Conservation (phyloP, 2,113 vertebrate genomes). For the Salvator merianae region DNA sequence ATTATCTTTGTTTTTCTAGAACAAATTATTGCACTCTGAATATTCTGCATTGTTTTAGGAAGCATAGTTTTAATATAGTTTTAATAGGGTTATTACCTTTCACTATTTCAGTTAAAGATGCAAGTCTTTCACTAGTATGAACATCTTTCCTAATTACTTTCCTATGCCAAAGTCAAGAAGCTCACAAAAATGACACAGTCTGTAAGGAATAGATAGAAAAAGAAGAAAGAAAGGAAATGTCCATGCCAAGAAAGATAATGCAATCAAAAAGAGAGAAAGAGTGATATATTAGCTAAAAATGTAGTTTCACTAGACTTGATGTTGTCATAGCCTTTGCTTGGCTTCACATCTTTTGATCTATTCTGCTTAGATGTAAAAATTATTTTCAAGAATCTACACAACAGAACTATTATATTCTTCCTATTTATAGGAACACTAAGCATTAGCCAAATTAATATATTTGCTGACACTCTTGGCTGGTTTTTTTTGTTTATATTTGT, state of each 20-base stretch:
- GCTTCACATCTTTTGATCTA: neutral
- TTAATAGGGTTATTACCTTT: too few species aligned
- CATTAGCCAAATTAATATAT: neutral
- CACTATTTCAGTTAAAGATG: too few species aligned
- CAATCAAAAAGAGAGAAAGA: too few species aligned
- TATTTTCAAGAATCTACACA: neutral
- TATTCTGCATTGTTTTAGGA: too few species aligned
- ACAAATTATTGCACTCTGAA: too few species aligned
- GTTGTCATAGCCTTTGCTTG: neutral
- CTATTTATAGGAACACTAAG: neutral
- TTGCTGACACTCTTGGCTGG: neutral
- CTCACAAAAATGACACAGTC: neutral
- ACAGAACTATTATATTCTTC: neutral
- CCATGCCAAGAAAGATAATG: neutral
- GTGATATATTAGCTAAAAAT: too few species aligned
- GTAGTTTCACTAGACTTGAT: neutral
- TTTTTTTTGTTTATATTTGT: neutral
- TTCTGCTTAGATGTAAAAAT: neutral
- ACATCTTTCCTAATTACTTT: too few species aligned
- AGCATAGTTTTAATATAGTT: too few species aligned
- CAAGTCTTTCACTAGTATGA: too few species aligned
- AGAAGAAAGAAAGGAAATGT: neutral
- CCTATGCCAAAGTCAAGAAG: neutral
- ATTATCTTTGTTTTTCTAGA: too few species aligned
- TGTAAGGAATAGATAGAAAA: neutral